Conservation (phyloP, 2,888 invertebrate species). For the Tricholauxania praeusta region DNA sequence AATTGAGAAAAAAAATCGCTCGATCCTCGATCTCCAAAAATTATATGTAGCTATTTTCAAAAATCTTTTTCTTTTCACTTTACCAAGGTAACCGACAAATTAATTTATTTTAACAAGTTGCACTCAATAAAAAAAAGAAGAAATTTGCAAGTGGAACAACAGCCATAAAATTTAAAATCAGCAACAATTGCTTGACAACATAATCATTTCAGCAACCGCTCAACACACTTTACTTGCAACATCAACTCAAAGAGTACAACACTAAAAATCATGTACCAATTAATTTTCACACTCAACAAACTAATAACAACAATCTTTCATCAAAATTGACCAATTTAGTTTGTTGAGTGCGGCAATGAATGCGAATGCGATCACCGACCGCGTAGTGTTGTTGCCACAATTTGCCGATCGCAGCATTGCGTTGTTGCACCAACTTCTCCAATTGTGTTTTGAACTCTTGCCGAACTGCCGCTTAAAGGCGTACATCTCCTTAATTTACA, state of each 20-base stretch:
- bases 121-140: too few relatives aligned
- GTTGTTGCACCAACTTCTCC: neutral
- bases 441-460: conserved; percentile 11
- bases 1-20: too few relatives aligned
- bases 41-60: too few relatives aligned
- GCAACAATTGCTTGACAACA: conserved; percentile 19
- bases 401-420: neutral
- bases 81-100: too few relatives aligned
- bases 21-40: too few relatives aligned
- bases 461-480: conserved; percentile 18
- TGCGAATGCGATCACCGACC: too few relatives aligned
- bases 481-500: conserved; percentile 29
- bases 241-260: neutral
- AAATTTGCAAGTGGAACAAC: too few relatives aligned
- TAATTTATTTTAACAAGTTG: too few relatives aligned
- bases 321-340: conserved; percentile 32
- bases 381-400: conserved; percentile 21
- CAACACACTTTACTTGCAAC: conserved; percentile 3
- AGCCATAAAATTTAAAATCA: too few relatives aligned
- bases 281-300: conserved; percentile 33
- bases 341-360: conserved; percentile 11
- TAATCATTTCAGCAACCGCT: conserved; percentile 27
- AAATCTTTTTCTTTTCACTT: too few relatives aligned
- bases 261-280: conserved; percentile 30
- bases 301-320: conserved; percentile 36